phyloP scores from a whole-genome alignment of 2,888 invertebrate genomes.

The Pyrrhia umbra region DNA sequence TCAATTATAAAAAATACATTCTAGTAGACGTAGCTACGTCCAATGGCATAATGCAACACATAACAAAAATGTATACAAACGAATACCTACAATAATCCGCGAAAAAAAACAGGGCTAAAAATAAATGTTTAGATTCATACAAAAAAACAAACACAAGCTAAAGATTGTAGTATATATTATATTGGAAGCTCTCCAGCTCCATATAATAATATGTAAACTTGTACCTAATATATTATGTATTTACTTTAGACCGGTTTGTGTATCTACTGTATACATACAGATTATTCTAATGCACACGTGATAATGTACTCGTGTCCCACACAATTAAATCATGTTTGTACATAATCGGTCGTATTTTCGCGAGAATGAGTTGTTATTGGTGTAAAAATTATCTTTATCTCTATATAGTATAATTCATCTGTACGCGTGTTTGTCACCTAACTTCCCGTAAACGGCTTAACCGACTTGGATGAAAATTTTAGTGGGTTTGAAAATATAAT shows the following conservation, averaged over 20 bases:
- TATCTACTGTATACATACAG: conserved; percentile 11
- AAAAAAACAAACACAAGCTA: background rate
- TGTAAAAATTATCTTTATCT: no score
- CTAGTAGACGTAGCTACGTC: no score
- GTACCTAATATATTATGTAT: conserved; percentile 1
- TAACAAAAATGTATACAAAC: no score
- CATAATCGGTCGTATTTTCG: conserved; percentile 11
- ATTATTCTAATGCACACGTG: conserved; percentile 24
- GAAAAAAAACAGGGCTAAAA: background rate
- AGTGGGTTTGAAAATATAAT: no score
- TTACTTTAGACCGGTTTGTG: conserved; percentile 13
- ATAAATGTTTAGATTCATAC: background rate
- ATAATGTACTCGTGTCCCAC: background rate
- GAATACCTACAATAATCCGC: no score
- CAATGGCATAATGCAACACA: no score
- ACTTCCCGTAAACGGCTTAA: no score
- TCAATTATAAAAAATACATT: no score
- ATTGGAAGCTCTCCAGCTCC: background rate
- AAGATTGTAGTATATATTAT: no score
- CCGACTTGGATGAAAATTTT: no score
- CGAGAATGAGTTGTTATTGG: conserved; percentile 2
- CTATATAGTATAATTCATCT: no score
- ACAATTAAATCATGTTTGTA: conserved; percentile 1
- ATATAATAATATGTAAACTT: background rate
- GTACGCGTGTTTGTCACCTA: no score